Percentiles rank a stretch among this genome's conserved stretches.
phyloP scores from a whole-genome alignment of 1,140 invertebrate species.

The Trypoxylus dichotomus region DNA sequence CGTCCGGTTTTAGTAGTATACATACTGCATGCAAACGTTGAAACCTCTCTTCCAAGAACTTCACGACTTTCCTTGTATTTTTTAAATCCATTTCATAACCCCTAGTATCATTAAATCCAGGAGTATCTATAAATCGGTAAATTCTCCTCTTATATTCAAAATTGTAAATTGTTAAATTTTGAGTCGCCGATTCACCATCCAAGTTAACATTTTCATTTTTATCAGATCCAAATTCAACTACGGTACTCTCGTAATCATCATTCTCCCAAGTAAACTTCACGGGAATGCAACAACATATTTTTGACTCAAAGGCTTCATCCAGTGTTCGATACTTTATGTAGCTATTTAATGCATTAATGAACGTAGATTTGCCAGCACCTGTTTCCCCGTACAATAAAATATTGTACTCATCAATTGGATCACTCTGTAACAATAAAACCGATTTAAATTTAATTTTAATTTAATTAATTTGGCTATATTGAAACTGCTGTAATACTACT shows the following conservation, averaged over 20 bases:
- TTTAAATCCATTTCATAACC: constrained; percentile 42
- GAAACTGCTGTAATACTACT: too few species aligned
- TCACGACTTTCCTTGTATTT: constrained; percentile 45
- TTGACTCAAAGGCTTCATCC: constrained; percentile 37
- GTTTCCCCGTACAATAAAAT: constrained; percentile 48
- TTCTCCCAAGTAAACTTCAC: constrained; percentile 38
- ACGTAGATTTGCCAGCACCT: constrained; percentile 49
- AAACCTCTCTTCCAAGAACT: constrained; percentile 39
- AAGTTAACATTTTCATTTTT: constrained; percentile 42
- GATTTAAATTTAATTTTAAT: too few species aligned
- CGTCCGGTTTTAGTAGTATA: constrained; percentile 41
- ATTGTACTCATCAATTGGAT: constrained; percentile 36
- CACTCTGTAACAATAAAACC: background rate
- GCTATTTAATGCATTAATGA: constrained; percentile 48
- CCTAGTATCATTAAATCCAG: constrained; percentile 41
- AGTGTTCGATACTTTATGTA: constrained; percentile 43
- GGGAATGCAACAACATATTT: constrained; percentile 41
- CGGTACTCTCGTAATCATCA: constrained; percentile 34
- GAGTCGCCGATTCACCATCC: constrained; percentile 45
- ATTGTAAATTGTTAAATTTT: constrained; percentile 45
- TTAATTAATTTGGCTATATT: too few species aligned
- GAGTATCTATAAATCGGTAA: constrained; percentile 32
- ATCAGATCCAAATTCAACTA: background rate
- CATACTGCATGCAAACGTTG: constrained; percentile 47
- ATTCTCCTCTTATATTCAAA: constrained; percentile 36